phyloP scores from a whole-genome alignment of 2,888 invertebrate genomes.

The Frankliniella fusca region DNA sequence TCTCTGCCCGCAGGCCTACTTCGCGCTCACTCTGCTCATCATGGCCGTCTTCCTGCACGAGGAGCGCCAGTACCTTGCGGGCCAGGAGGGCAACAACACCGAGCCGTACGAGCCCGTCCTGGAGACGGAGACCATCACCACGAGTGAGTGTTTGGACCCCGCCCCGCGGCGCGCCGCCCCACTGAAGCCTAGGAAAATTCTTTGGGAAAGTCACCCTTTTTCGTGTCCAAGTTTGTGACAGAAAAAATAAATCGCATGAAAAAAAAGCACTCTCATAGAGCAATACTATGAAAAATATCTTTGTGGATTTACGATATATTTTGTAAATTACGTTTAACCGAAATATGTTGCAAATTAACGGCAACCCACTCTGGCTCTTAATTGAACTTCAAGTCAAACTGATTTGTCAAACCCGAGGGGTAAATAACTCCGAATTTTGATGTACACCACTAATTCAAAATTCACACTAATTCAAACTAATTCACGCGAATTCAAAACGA shows the following conservation, averaged over 20 bases:
- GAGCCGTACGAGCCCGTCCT: constrained; percentile 56
- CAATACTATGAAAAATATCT: background rate
- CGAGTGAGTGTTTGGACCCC: constrained; percentile 48
- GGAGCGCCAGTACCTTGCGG: constrained; percentile 62
- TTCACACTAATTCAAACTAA: too few species aligned
- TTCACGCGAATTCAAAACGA: too few species aligned
- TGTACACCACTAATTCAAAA: too few species aligned
- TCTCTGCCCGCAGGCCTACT: constrained; percentile 60
- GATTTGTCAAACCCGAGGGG: too few species aligned
- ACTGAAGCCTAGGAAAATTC: background rate
- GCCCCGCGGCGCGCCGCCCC: too few species aligned
- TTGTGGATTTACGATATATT: too few species aligned
- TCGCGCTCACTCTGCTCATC: constrained; percentile 59
- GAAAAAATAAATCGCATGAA: background rate
- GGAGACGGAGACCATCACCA: constrained; percentile 55
- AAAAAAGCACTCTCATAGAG: background rate
- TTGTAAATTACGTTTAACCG: too few species aligned
- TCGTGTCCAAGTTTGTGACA: background rate
- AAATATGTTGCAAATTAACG: too few species aligned
- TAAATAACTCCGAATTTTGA: too few species aligned
- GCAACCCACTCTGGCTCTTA: too few species aligned
- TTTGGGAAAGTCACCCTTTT: background rate
- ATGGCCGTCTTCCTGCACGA: constrained; percentile 62
- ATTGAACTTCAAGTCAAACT: too few species aligned
- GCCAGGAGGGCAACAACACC: constrained; percentile 50